Evolutionary conservation across 2,888 invertebrate species (phyloP), one percentile per base, ranked within the genome.

Genomic region (Diloba caeruleocephala): DNA sequence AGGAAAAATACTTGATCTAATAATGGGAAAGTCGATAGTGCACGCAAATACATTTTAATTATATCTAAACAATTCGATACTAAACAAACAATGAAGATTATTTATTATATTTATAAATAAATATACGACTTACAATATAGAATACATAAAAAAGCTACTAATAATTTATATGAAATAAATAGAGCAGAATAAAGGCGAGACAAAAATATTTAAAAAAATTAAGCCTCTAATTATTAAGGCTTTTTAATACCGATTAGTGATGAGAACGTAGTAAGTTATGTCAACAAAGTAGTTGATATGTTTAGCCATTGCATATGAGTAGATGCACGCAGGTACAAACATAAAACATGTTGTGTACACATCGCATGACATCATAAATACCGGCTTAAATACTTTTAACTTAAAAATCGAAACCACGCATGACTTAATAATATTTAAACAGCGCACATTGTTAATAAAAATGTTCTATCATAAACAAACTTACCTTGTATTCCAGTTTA

Each of bases 401-500:
- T 39, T 32, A 29, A 46, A 43, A 28, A 33, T 38, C 29, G 14
- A 19, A 42, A 50, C 17, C 12, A 12, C 28, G 6, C n/a, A 28
- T 13, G 33, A 19, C 19, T 19, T 19, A 19, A 2, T 19, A 5
- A 19, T 3, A 19, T 19, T 2, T 21, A 1, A 21, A 7, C 21
- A 21, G 7, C 2, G 7, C 6, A 5, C 5, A 21, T 4, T 5
- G 7, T 7, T 21, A 21, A n/a, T 21, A 3, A 21, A 5, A 2
- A 21, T 3, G 7, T 21, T 4, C 5, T 21, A 13, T 19, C 21
- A 17, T 10, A 8, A 33, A 10, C n/a, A 29, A 25, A 54, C 71
- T 37, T 38, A 71, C 71, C 71, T 51, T 45, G 1, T 25, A 34
- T 3, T 17, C 10, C 41, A 32, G 34, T 44, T 33, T 32, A 42